Base-by-base conservation (phyloP, 2,113 vertebrate species). In the Saguinus midas region DNA sequence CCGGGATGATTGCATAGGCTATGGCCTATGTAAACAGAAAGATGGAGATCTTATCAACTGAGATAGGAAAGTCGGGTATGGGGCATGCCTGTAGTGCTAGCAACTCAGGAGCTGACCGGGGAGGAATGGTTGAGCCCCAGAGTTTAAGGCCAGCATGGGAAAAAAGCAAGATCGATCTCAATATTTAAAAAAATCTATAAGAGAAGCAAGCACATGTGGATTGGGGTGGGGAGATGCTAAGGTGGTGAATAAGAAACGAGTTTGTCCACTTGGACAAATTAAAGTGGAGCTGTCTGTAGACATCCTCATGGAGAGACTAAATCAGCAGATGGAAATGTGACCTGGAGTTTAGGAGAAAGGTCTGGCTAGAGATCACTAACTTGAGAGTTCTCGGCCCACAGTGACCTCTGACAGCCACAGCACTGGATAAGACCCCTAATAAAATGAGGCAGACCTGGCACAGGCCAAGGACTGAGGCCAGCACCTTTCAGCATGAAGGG, bases 221-320 rank as follows among this genome's bases (percentile, higher is more conserved):
- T 11, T 37, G 10, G 40, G 25, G 4, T 4, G 1, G 10, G 7
- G 5, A 9, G 23, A 5, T 16, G 6, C 8, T 20, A 37, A 58
- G n/a, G 40, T 23, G 10, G 10, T 11, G 27, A 58, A 8, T 5
- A 81, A 11, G 11, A 58, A 17, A 58, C 27, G 20, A 40, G 18
- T 61, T 35, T 25, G 1, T 64, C 29, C 13, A 25, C 13, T n/a
- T 73, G n/a, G 4, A 18, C 2, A 52, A 75, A 16, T 29, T 35
- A 48, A 32, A 64, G 13, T 1, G 78, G 50, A 52, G 61, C 25
- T 10, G 8, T 70, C 85, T 50, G 35, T 6, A 50, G 40, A 66
- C 45, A 27, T 9, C 20, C 9, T 29, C 16, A 35, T 27, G n/a
- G 29, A 87, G 21, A 75, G 40, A 52, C 35, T 50, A 70, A 40